Conservation (phyloP, 2,113 vertebrate species). For the Ciconia maguari region DNA sequence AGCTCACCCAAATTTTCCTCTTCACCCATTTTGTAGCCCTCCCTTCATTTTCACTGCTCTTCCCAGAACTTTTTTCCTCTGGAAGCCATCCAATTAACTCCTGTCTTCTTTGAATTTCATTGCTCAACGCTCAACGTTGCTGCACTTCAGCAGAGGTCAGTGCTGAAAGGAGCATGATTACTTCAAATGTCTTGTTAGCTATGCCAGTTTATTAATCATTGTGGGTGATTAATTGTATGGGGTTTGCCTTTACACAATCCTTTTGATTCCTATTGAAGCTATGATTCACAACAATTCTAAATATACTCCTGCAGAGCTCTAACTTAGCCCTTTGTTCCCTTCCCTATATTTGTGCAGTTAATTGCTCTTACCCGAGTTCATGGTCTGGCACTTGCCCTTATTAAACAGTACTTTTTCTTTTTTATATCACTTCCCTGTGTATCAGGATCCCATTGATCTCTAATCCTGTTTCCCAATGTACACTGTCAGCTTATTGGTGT, state of each 20-base stretch:
- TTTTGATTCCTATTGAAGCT: neutral
- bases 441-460: neutral
- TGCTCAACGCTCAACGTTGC: neutral
- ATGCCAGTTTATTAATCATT: conserved; percentile 23
- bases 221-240: neutral
- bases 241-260: neutral
- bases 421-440: neutral
- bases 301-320: neutral
- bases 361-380: neutral
- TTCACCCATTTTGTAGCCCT: neutral
- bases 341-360: neutral
- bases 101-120: neutral
- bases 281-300: conserved; percentile 30
- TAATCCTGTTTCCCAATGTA: neutral
- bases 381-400: neutral
- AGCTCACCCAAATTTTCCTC: neutral
- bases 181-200: neutral
- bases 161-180: neutral
- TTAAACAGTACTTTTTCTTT: neutral
- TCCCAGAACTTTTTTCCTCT: neutral
- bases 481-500: neutral
- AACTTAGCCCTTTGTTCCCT: neutral
- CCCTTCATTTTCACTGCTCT: neutral
- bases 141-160: neutral
- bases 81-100: neutral